Conservation (phyloP, 2,888 invertebrate species). For the Rotaria sp. region DNA sequence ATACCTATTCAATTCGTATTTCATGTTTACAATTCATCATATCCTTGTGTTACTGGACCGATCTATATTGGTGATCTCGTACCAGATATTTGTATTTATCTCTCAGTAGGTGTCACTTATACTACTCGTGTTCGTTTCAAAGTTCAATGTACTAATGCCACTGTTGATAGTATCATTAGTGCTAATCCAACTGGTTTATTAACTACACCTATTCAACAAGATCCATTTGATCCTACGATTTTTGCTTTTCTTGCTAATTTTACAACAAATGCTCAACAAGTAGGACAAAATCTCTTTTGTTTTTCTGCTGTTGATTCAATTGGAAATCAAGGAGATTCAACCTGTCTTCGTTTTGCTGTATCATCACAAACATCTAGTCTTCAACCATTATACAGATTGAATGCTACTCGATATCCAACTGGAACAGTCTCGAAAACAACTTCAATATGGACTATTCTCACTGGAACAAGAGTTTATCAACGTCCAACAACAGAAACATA, state of each 20-base stretch:
- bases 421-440: background rate
- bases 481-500: background rate
- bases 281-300: background rate
- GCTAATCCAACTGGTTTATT: background rate
- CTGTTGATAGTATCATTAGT: background rate
- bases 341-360: background rate
- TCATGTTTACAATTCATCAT: background rate
- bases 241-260: background rate
- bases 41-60: background rate
- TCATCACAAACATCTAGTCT: background rate
- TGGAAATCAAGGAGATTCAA: background rate
- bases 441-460: background rate
- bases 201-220: background rate
- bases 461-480: background rate
- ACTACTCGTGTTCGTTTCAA: background rate
- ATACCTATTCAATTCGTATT: background rate
- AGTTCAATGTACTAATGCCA: background rate
- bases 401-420: background rate
- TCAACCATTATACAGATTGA: background rate
- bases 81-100: background rate
- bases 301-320: background rate
- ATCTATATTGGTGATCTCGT: background rate
- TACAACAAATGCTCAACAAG: background rate
- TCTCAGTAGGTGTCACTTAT: background rate
- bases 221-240: background rate